These are phyloP conservation scores for Agonopterix heracliana DNA, from an alignment of 2,888 invertebrate species.

Conservation along the genomic window DNA sequence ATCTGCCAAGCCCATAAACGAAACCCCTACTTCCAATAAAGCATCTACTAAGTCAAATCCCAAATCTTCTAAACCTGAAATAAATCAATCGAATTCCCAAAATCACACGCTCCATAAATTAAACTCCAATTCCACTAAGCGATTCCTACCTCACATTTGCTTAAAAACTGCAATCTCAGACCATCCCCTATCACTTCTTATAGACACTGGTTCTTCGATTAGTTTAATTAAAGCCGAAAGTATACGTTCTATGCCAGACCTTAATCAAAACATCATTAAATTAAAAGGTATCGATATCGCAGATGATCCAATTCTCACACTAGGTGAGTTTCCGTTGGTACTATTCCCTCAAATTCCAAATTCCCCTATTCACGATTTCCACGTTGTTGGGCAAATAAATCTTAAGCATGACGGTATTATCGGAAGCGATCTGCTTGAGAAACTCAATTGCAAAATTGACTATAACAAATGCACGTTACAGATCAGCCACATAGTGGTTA, in stretches of 20 bases:
- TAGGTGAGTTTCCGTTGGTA: neutral
- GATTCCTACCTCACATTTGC: too few relatives aligned
- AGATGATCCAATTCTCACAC: neutral
- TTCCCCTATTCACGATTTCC: neutral
- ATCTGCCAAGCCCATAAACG: too few relatives aligned
- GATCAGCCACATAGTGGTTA: neutral
- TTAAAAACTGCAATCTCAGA: too few relatives aligned
- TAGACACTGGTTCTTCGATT: neutral
- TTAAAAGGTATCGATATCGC: conserved; percentile 1
- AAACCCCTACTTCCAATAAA: too few relatives aligned
- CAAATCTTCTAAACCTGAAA: too few relatives aligned
- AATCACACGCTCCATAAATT: too few relatives aligned
- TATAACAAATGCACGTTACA: conserved; percentile 1
- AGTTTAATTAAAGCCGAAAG: neutral
- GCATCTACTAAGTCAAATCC: too few relatives aligned
- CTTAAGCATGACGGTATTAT: conserved; percentile 8
- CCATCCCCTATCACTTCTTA: too few relatives aligned
- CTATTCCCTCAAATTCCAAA: neutral
- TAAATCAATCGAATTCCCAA: too few relatives aligned
- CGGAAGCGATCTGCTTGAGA: conserved; percentile 5
- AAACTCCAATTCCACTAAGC: too few relatives aligned
- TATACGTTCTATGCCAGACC: neutral
- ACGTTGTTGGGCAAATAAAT: conserved; percentile 6
- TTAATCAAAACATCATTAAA: neutral
- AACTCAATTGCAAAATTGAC: conserved; percentile 4